A percentile compares a stretch with the other conserved stretches of the same genome.
Conservation (phyloP, 2,113 vertebrate species). For the Zosterops japonicus region DNA sequence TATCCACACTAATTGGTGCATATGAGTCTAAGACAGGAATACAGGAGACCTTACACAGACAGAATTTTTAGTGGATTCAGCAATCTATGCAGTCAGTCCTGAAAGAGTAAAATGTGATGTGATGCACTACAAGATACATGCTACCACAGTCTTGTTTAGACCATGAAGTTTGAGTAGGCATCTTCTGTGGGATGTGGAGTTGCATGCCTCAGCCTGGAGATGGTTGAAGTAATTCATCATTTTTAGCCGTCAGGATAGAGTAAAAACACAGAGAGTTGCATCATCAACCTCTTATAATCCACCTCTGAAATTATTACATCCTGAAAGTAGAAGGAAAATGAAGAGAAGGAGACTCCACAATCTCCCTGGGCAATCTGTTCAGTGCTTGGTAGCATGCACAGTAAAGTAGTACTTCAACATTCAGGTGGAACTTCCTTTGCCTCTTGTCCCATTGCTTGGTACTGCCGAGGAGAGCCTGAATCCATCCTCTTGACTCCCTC, state of each 20-base stretch:
- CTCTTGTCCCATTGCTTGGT: not conserved
- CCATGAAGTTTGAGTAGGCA: not conserved
- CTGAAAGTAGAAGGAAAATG: not conserved
- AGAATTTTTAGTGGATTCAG: not conserved
- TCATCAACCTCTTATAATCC: not conserved
- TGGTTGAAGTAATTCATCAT: not conserved
- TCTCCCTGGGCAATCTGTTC: not conserved
- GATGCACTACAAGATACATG: not conserved
- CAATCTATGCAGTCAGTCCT: not conserved
- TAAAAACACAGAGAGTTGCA: not conserved
- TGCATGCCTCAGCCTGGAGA: not conserved
- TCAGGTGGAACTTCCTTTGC: not conserved
- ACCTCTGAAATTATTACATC: fast-evolving
- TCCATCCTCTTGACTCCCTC: not conserved
- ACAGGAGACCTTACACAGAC: not conserved
- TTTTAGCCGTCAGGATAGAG: not conserved
- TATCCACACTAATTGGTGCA: not conserved
- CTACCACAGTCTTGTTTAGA: not conserved
- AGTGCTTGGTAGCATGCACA: fast-evolving
- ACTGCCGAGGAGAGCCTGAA: fast-evolving
- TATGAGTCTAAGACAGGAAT: not conserved
- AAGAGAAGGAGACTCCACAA: not conserved
- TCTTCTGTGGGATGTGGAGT: not conserved
- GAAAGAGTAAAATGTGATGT: not conserved
- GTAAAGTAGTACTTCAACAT: not conserved